Percentiles rank a stretch among this genome's conserved stretches.
These are phyloP conservation scores for Habrosyne pyritoides DNA, from an alignment of 2,888 invertebrate species.

Conservation along the genomic window DNA sequence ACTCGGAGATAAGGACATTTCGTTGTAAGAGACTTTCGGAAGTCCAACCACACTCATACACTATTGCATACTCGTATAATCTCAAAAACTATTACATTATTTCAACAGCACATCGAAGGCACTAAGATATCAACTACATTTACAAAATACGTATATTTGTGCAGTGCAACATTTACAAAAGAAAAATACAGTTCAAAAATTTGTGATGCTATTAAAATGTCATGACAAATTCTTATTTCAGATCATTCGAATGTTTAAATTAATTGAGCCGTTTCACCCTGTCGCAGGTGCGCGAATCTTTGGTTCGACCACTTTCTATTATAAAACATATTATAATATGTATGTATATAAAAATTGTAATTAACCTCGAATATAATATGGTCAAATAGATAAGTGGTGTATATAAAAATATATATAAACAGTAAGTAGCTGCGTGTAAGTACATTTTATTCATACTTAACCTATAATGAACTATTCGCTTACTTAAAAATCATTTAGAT, in stretches of 20 bases:
- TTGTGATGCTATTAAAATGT: conserved; percentile 15
- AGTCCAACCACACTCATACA: too few species aligned
- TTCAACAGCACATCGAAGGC: neutral
- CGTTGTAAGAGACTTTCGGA: neutral
- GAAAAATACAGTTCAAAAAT: conserved; percentile 7
- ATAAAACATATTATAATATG: neutral
- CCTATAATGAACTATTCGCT: too few species aligned
- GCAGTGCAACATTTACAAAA: conserved; percentile 8
- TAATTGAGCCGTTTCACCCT: conserved; percentile 23
- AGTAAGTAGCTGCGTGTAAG: conserved; percentile 10
- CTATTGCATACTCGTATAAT: neutral
- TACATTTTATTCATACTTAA: conserved; percentile 25
- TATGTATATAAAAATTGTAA: neutral
- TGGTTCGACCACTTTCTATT: conserved; percentile 20
- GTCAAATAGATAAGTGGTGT: neutral
- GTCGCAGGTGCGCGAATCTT: conserved; percentile 19
- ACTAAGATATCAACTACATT: neutral
- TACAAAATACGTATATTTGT: conserved; percentile 18
- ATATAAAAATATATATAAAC: neutral
- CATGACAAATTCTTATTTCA: conserved; percentile 26
- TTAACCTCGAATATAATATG: too few species aligned
- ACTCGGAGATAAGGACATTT: conserved; percentile 2
- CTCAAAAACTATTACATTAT: conserved; percentile 7
- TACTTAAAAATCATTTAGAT: too few species aligned
- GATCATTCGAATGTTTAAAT: conserved; percentile 16